phyloP scores from a whole-genome alignment of 2,797 vertebrate genomes.

The Stomatorhinus walkeri region DNA sequence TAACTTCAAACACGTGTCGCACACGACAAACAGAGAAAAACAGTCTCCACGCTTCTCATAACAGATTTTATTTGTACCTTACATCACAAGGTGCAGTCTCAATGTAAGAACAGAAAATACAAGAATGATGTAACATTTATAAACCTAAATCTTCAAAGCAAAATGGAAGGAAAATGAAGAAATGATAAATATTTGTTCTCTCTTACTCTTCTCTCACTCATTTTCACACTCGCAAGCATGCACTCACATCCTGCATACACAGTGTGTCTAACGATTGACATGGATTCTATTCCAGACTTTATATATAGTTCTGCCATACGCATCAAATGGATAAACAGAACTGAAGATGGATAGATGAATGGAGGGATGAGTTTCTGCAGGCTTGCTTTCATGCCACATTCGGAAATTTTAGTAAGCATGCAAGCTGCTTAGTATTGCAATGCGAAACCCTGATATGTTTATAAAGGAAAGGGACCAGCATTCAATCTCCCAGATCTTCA shows the following conservation, averaged over 20 bases:
- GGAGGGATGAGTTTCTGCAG: not conserved
- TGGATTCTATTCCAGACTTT: not conserved
- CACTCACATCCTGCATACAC: not conserved
- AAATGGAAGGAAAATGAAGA: not conserved
- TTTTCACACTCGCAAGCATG: not conserved
- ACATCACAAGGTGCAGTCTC: not conserved
- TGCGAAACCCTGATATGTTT: not conserved
- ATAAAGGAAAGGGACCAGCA: not conserved
- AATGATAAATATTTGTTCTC: not conserved
- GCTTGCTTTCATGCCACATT: conserved; percentile 1
- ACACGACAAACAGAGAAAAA: not conserved
- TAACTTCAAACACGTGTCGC: not conserved
- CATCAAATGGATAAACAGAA: not conserved
- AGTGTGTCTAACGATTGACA: not conserved
- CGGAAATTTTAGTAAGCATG: not conserved
- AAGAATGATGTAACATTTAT: not conserved
- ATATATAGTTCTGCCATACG: not conserved
- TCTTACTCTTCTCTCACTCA: not conserved
- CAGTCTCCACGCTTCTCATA: not conserved
- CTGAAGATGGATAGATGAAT: not conserved
- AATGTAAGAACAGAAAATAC: not conserved
- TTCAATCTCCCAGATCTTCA: not conserved
- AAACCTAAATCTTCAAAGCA: not conserved
- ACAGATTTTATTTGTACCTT: not conserved
- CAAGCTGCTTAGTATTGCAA: not conserved